phyloP scores from a whole-genome alignment of 92 coral and sea anemone genomes.

The Epizoanthus ramosus region DNA sequence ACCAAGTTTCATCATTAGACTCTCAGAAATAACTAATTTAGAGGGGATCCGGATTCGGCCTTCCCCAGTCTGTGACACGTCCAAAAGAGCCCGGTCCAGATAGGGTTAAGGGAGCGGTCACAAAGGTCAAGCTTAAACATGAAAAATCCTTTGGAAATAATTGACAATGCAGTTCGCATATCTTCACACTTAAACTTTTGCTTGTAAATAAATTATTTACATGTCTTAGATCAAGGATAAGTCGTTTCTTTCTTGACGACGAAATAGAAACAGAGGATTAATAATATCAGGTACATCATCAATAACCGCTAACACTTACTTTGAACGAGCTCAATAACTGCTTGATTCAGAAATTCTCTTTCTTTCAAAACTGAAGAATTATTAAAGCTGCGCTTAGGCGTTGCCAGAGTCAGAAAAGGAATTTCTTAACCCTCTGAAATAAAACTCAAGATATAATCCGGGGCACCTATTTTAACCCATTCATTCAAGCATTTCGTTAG shows the following conservation, averaged over 20 bases:
- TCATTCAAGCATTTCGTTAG: not conserved
- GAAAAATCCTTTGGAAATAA: too few relatives aligned
- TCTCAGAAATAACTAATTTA: too few relatives aligned
- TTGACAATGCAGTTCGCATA: too few relatives aligned
- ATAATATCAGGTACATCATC: slow-evolving; percentile 5
- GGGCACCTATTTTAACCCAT: not conserved
- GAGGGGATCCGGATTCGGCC: too few relatives aligned
- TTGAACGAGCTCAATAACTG: slow-evolving; percentile 19
- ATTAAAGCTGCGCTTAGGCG: slow-evolving; percentile 6
- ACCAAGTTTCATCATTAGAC: too few relatives aligned
- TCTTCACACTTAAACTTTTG: too few relatives aligned
- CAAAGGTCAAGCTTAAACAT: too few relatives aligned
- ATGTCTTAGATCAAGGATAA: slow-evolving; percentile 16
- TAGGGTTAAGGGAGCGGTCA: too few relatives aligned
- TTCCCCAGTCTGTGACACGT: too few relatives aligned
- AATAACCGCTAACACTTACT: not conserved
- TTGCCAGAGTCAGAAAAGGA: slow-evolving; percentile 5
- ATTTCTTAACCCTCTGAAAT: slow-evolving; percentile 19
- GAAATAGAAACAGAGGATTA: slow-evolving; percentile 19
- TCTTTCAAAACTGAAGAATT: slow-evolving; percentile 9
- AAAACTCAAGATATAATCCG: slow-evolving; percentile 11
- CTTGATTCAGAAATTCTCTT: slow-evolving; percentile 18
- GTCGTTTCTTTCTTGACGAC: slow-evolving; percentile 26
- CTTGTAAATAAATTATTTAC: too few relatives aligned
- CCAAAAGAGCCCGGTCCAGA: too few relatives aligned